These are phyloP conservation scores for Axea sp. DNA, from an alignment of 2,888 invertebrate species.

Conservation along the genomic window DNA sequence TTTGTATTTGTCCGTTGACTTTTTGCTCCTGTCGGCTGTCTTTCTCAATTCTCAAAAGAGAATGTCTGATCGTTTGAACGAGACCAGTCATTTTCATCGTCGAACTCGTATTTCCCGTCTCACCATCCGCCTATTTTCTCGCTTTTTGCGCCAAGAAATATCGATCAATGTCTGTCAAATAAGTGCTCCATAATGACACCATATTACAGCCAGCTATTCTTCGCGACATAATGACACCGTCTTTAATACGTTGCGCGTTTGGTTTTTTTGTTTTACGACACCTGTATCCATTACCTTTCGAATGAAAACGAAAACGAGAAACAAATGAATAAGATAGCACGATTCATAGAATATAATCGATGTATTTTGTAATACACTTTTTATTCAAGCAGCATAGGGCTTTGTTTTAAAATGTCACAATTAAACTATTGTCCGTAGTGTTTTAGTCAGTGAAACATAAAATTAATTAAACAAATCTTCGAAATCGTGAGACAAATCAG, in stretches of 20 bases:
- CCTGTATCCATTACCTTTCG: constrained; percentile 27
- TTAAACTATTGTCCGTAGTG: no score
- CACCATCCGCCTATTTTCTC: constrained; percentile 57
- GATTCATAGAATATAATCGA: constrained; percentile 2
- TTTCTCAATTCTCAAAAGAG: constrained; percentile 63
- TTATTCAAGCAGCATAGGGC: no score
- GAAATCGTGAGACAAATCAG: no score
- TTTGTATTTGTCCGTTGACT: constrained; percentile 55
- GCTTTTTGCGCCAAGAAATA: constrained; percentile 54
- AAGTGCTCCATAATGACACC: constrained; percentile 58
- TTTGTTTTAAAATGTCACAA: no score
- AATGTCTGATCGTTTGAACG: constrained; percentile 62
- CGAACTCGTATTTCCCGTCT: constrained; percentile 66
- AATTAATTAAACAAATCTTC: no score
- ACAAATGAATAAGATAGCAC: constrained; percentile 7
- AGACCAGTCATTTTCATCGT: constrained; percentile 64
- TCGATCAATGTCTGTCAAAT: constrained; percentile 61
- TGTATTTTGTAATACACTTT: no score
- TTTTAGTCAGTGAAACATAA: no score
- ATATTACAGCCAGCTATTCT: constrained; percentile 55
- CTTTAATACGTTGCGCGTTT: constrained; percentile 37
- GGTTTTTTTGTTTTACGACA: constrained; percentile 47
- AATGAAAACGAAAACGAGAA: constrained; percentile 27
- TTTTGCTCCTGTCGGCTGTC: constrained; percentile 54
- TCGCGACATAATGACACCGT: constrained; percentile 59